Base-by-base conservation (phyloP, 2,113 vertebrate species). In the Periophthalmodon schlosseri region DNA sequence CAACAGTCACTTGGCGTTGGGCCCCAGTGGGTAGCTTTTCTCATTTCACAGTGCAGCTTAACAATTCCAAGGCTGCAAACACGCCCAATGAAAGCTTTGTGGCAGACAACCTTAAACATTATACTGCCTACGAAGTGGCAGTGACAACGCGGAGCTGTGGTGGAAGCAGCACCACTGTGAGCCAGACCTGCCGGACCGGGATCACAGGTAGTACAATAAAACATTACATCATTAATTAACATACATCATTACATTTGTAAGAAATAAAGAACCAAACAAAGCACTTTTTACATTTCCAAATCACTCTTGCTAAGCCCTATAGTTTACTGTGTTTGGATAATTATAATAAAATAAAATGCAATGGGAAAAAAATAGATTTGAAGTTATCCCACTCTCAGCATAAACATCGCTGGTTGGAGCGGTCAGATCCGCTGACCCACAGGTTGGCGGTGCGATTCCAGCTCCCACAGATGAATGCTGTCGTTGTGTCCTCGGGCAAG, bases 121-220 rank as follows among this genome's bases (percentile, higher is more conserved):
- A 80, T 77, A 93, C 83, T n/a, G 5, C 4, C 0, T 99, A 97
- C 74, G 70, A 0, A 0, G 61, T 97, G 71, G 80, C 0, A 28
- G 39, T 98, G 20, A 10, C 20, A 68, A 95, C 95, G 2, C 2
- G 68, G 73, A 94, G 95, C 80, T 94, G 86, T 82, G 84, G 68
- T 20, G 11, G 2, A 56, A 28, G 1, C 9, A 95, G 95, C 34
- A 1, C 0, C 1, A 16, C 91, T 1, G 0, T 56, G 5, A 20
- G 0, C 20, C 0, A 0, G 0, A 0, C 0, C 0, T 96, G 95
- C 70, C 6, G 0, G 1, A 96, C 96, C 0, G 91, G 94, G 75
- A 94, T 96, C 81, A 94, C 94, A 81, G 79, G 97, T 98, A 93
- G 78, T 94, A 70, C 24, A 44, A 54, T 3, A n/a, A 49, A 16